Percentiles rank a stretch among this genome's conserved stretches.
These are phyloP conservation scores for Siderastrea siderea DNA, from an alignment of 92 coral and sea anemone species.

Conservation along the genomic window DNA sequence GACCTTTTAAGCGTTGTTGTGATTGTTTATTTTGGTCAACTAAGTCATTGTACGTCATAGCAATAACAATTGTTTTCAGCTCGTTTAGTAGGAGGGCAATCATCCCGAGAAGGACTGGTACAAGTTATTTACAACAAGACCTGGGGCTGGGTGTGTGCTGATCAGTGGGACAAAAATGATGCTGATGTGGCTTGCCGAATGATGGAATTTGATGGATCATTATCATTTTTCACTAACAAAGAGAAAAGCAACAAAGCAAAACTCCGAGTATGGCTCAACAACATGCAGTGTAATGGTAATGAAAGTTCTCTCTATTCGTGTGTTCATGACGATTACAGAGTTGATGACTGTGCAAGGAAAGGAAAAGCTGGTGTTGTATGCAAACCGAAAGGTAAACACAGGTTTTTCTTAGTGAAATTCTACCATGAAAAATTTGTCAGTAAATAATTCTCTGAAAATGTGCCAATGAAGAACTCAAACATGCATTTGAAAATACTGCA, in stretches of 20 bases:
- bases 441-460: too few relatives aligned
- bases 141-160: slow-evolving; percentile 46
- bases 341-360: not conserved
- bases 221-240: not conserved
- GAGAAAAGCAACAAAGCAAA: not conserved
- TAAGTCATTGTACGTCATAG: not conserved
- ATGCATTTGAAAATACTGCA: too few relatives aligned
- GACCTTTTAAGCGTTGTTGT: not conserved
- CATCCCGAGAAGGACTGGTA: slow-evolving; percentile 24
- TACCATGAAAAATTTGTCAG: too few relatives aligned
- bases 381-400: not conserved
- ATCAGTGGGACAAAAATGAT: slow-evolving; percentile 28
- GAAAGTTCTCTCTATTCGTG: slow-evolving; percentile 45
- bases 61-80: not conserved
- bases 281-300: slow-evolving; percentile 5
- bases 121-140: slow-evolving; percentile 14
- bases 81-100: not conserved
- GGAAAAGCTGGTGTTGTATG: slow-evolving; percentile 1
- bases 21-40: not conserved
- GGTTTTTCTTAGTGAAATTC: too few relatives aligned
- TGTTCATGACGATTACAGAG: slow-evolving; percentile 12
- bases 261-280: not conserved
- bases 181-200: slow-evolving; percentile 48
- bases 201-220: slow-evolving; percentile 29
- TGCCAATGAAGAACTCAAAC: too few relatives aligned